These are phyloP conservation scores for Aythya baeri DNA, from an alignment of 2,113 vertebrate species.

Conservation along the genomic window DNA sequence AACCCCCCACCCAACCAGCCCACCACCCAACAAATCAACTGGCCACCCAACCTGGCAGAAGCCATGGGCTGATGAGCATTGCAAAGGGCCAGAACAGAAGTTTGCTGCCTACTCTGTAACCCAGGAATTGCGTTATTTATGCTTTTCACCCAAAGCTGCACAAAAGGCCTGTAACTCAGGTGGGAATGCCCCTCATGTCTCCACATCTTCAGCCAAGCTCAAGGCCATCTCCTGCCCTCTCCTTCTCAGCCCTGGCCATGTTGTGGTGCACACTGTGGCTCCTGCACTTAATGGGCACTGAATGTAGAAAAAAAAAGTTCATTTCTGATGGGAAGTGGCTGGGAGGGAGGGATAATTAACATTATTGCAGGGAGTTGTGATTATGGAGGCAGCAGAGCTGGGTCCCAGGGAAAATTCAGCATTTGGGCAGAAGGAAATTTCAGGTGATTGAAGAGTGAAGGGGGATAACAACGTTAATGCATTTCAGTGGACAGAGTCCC, in stretches of 20 bases:
- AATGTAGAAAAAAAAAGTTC: neutral
- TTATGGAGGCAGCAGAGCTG: neutral
- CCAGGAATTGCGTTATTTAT: neutral
- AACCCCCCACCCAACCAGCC: no score
- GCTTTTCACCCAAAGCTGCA: neutral
- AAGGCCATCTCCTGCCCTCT: neutral
- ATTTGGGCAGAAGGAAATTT: neutral
- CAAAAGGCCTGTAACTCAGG: neutral
- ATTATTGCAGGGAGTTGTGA: neutral
- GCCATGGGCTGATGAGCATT: neutral
- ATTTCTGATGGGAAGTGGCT: neutral
- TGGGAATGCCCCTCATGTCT: neutral
- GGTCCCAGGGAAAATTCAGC: neutral
- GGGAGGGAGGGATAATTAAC: neutral
- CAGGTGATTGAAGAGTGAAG: neutral
- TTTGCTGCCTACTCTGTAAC: neutral
- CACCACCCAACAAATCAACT: neutral
- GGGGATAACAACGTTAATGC: accelerated
- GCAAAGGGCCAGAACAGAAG: neutral
- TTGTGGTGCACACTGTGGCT: neutral
- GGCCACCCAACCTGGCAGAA: neutral
- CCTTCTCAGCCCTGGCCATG: neutral
- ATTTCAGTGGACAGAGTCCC: neutral
- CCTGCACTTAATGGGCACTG: neutral
- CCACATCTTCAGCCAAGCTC: neutral